Percentiles rank a stretch among this genome's conserved stretches.
Evolutionary conservation across 2,797 vertebrate genomes (phyloP).

Genomic region (Pterois miles): DNA sequence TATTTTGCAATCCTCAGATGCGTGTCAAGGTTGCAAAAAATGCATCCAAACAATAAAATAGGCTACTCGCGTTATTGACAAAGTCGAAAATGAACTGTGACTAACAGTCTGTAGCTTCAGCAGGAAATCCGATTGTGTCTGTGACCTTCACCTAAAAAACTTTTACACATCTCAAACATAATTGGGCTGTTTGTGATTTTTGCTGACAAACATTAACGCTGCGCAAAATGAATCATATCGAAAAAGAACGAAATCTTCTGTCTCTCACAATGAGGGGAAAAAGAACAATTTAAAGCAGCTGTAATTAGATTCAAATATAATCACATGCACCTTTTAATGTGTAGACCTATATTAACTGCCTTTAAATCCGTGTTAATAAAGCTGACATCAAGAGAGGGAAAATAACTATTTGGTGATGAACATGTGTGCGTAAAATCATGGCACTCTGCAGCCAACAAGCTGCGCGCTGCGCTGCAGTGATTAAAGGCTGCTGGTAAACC

Average conservation of each 20-base stretch:
- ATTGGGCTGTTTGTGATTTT: background rate
- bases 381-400: background rate
- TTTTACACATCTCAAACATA: background rate
- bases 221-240: background rate
- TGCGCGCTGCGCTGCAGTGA: constrained; percentile 34
- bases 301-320: background rate
- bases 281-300: background rate
- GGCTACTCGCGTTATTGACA: background rate
- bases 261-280: background rate
- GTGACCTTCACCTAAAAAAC: background rate
- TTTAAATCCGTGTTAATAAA: background rate
- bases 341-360: background rate
- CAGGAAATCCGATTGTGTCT: background rate
- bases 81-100: background rate
- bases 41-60: background rate
- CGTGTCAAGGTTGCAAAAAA: background rate
- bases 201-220: background rate
- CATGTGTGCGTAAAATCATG: background rate
- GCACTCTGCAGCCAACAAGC: background rate
- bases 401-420: background rate
- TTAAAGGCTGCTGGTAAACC: constrained; percentile 64
- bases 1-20: background rate
- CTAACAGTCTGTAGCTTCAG: background rate
- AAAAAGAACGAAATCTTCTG: background rate
- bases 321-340: background rate